Conservation (phyloP, 2,113 vertebrate genomes). For the Corydoras sp. region DNA sequence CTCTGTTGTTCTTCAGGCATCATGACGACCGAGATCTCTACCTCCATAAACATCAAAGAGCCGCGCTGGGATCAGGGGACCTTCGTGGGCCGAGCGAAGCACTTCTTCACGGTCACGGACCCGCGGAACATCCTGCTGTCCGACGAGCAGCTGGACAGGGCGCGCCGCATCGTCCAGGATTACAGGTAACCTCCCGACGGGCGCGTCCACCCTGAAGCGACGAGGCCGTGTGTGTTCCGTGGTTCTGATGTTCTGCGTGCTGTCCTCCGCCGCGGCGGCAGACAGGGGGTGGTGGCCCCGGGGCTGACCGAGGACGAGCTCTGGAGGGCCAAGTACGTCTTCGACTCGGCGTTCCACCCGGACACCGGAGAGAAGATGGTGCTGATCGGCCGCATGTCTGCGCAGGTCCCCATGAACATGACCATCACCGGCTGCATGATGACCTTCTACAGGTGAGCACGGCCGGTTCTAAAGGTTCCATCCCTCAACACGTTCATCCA, state of each 20-base stretch:
- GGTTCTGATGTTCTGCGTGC: neutral
- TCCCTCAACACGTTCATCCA: too few relatives aligned
- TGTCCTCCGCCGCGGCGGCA: constrained; percentile 47
- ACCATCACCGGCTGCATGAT: constrained; percentile 99
- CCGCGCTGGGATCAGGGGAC: constrained; percentile 96
- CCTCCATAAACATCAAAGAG: constrained; percentile 89
- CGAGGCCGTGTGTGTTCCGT: too few relatives aligned
- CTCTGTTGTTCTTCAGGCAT: constrained; percentile 55
- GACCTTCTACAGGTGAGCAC: constrained; percentile 89
- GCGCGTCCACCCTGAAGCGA: too few relatives aligned
- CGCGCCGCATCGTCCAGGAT: constrained; percentile 79
- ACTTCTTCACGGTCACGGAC: constrained; percentile 97
- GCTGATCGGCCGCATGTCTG: constrained; percentile 94
- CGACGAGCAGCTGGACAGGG: constrained; percentile 76
- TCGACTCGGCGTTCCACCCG: constrained; percentile 95
- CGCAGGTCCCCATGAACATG: constrained; percentile 99
- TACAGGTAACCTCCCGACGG: constrained; percentile 73
- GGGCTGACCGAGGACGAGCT: constrained; percentile 90
- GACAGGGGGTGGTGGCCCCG: constrained; percentile 78
- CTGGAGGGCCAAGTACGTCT: constrained; percentile 93
- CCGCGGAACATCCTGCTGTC: constrained; percentile 89
- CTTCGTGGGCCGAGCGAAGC: constrained; percentile 83
- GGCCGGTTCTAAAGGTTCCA: neutral
- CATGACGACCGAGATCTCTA: constrained; percentile 82
- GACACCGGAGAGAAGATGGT: constrained; percentile 98